A percentile compares a stretch with the other conserved stretches of the same genome.
phyloP scores from a whole-genome alignment of 2,888 invertebrate species.

The Saturnia japonica region DNA sequence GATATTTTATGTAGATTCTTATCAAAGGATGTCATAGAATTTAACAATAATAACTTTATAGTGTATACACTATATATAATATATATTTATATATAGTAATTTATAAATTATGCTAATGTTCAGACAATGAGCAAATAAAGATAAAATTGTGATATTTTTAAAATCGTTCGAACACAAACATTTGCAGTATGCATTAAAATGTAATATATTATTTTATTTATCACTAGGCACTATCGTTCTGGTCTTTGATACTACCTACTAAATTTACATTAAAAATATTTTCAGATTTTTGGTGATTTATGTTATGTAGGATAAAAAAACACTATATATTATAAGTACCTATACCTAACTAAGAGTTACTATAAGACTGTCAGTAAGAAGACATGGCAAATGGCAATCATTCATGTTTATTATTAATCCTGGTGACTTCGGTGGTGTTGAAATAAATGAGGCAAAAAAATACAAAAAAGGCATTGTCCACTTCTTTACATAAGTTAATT shows the following conservation, averaged over 20 bases:
- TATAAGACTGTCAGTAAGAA: neutral
- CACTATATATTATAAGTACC: neutral
- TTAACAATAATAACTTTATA: neutral
- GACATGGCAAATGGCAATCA: neutral
- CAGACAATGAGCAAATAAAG: neutral
- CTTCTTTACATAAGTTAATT: neutral
- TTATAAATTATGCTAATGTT: neutral
- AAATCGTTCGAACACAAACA: neutral
- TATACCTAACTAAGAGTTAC: neutral
- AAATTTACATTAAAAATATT: neutral
- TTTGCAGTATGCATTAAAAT: neutral
- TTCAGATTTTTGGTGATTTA: neutral
- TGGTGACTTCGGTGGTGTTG: neutral
- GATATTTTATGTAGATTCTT: neutral
- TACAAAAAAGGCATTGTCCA: neutral
- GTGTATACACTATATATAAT: too few species aligned
- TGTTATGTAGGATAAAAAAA: neutral
- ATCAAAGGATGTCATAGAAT: neutral
- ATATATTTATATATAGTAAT: too few species aligned
- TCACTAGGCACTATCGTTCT: neutral
- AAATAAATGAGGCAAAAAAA: neutral
- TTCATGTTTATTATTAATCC: neutral
- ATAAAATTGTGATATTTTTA: neutral
- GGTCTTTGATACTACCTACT: neutral
- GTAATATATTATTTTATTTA: neutral